A percentile compares a stretch with the other conserved stretches of the same genome.
phyloP scores from a whole-genome alignment of 2,888 invertebrate genomes.

The Microctonus aethiopoides region DNA sequence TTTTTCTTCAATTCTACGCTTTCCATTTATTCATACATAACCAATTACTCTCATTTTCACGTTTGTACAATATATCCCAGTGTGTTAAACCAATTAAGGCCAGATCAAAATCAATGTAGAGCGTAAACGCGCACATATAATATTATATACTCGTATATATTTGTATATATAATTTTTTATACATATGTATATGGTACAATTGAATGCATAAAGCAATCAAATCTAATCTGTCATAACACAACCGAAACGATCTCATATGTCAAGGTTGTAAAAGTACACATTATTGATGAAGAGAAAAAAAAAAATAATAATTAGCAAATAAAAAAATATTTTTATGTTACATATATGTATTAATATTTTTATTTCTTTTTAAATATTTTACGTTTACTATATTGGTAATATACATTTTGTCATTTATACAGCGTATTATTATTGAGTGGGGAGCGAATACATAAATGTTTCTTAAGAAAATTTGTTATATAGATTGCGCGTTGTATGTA shows the following conservation, averaged over 20 bases:
- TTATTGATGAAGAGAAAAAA: neutral
- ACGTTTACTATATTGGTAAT: neutral
- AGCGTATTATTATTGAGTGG: no score
- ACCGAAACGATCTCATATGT: neutral
- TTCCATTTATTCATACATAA: neutral
- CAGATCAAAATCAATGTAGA: slow-evolving; percentile 54
- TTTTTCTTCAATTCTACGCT: neutral
- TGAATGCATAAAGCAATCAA: slow-evolving; percentile 7
- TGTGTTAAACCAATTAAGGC: slow-evolving; percentile 51
- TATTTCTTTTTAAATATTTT: no score
- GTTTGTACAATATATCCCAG: neutral
- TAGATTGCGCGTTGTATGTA: slow-evolving; percentile 31
- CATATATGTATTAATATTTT: no score
- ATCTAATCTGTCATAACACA: neutral
- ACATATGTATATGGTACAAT: no score
- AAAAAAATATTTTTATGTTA: neutral
- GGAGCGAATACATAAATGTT: slow-evolving; percentile 42
- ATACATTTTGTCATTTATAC: slow-evolving; percentile 11
- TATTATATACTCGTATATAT: neutral
- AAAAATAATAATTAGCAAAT: neutral
- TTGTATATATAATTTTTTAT: neutral
- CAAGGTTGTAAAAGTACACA: neutral
- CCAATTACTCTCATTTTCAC: neutral
- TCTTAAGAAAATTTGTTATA: slow-evolving; percentile 58
- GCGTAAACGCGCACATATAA: slow-evolving; percentile 35